Base-by-base conservation (phyloP, 2,797 vertebrate species). In the Eidolon dupreanum region DNA sequence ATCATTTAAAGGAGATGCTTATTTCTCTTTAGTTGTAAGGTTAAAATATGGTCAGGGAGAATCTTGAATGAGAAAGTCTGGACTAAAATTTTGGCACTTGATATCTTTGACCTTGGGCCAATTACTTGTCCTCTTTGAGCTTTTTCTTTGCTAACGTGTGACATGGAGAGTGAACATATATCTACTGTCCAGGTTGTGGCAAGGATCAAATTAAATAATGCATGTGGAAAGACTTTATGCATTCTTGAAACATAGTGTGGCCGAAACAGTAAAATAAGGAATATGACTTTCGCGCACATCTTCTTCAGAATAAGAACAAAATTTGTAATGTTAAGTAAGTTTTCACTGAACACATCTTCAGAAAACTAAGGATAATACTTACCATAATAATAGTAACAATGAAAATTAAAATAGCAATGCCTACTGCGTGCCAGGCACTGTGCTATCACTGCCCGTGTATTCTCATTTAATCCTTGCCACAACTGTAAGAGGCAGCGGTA, bases 121-220 rank as follows among this genome's bases (percentile, higher is more conserved):
- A 12, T 81, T 46, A 13, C 11, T 33, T 61, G 43, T 33, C 70
- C 59, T 46, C 55, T 46, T 66, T 70, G 87, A 85, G 20, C 33
- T 73, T 26, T 33, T 38, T 93, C 57, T 65, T 78, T 88, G 41
- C 77, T 79, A 20, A 68, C 88, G 46, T 31, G 33, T 73, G 38
- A 87, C 53, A 57, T 36, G 19, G 24, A n/a, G 31, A 17, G 24
- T 26, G 55, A 65, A 65, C 24, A 0, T 22, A 0, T 22, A 24
- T 33, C 24, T 77, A 43, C 41, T 49, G 31, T 20, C 24, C 41
- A 86, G 65, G 19, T 36, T 41, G 28, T 49, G 22, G 10, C 20
- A 31, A 68, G 59, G 65, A 46, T 46, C 74, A 31, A 51, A 20
- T 41, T 75, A 75, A 90, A 33, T 36, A 84, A 19, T 36, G n/a